A percentile compares a stretch with the other conserved stretches of the same genome.
phyloP scores from a whole-genome alignment of 2,888 invertebrate species.

The Drosophila stalkeri region DNA sequence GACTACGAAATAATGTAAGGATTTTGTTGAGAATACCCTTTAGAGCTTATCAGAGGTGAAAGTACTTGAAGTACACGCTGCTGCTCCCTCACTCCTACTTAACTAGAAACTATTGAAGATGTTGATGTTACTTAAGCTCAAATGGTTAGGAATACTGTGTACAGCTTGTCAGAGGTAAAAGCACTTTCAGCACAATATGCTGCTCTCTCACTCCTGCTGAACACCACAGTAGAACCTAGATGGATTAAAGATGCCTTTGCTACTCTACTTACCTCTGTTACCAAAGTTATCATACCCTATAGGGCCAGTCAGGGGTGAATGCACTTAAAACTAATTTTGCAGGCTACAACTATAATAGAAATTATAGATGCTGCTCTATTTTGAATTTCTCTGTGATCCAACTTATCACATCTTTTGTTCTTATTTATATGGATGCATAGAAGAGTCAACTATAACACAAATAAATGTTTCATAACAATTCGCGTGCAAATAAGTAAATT shows the following conservation, averaged over 20 bases:
- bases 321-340: too few relatives aligned
- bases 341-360: too few relatives aligned
- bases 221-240: too few relatives aligned
- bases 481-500: slow-evolving; percentile 49
- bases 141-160: background rate
- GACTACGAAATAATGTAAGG: background rate
- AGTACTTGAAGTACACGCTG: background rate
- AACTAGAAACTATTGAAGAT: background rate
- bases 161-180: background rate
- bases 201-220: too few relatives aligned
- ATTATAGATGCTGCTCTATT: background rate
- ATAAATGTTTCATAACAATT: slow-evolving; percentile 39
- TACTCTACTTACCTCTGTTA: background rate
- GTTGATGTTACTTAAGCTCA: background rate
- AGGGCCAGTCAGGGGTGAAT: too few relatives aligned
- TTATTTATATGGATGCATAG: background rate
- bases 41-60: background rate
- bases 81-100: background rate
- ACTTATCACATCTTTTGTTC: background rate
- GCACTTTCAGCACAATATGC: too few relatives aligned
- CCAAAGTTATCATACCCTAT: too few relatives aligned
- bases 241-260: too few relatives aligned
- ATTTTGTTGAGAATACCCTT: background rate
- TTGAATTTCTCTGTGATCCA: background rate
- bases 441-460: slow-evolving; percentile 33